Evolutionary conservation across 2,888 invertebrate species (phyloP).

Genomic region (Drosophila niveifrons): DNA sequence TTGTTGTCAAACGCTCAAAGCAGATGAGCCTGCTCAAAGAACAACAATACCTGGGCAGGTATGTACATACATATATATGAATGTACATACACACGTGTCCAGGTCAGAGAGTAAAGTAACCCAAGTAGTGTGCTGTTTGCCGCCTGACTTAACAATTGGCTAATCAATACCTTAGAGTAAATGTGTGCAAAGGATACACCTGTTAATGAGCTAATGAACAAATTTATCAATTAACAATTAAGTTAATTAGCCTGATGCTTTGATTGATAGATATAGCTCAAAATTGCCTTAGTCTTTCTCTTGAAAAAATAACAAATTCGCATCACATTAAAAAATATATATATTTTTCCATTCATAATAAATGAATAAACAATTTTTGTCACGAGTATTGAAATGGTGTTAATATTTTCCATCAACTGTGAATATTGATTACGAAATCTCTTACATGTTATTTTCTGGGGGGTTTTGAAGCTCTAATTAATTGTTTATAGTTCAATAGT

Average conservation of each 20-base stretch:
- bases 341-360: neutral
- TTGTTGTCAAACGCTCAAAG: constrained; percentile 53
- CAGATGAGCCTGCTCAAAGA: constrained; percentile 30
- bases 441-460: neutral
- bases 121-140: constrained; percentile 12
- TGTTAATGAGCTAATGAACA: constrained; percentile 4
- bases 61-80: neutral
- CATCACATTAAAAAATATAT: neutral
- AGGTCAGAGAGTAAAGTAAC: constrained; percentile 8
- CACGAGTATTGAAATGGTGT: constrained; percentile 13
- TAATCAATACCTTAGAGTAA: constrained; percentile 45
- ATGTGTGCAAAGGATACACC: constrained; percentile 38
- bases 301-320: neutral
- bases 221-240: constrained; percentile 21
- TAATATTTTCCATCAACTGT: constrained; percentile 21
- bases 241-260: constrained; percentile 12
- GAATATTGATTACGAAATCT: constrained; percentile 11
- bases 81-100: neutral
- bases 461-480: constrained; percentile 4
- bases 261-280: constrained; percentile 19
- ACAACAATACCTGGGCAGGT: constrained; percentile 24
- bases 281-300: neutral
- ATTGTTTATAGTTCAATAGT: constrained; percentile 1
- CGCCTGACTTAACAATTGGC: constrained; percentile 50
- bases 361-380: neutral